These are phyloP conservation scores for Hydra vulgaris DNA, from an alignment of 30 jellyfish, hydroid and myxozoan species.

Conservation along the genomic window DNA sequence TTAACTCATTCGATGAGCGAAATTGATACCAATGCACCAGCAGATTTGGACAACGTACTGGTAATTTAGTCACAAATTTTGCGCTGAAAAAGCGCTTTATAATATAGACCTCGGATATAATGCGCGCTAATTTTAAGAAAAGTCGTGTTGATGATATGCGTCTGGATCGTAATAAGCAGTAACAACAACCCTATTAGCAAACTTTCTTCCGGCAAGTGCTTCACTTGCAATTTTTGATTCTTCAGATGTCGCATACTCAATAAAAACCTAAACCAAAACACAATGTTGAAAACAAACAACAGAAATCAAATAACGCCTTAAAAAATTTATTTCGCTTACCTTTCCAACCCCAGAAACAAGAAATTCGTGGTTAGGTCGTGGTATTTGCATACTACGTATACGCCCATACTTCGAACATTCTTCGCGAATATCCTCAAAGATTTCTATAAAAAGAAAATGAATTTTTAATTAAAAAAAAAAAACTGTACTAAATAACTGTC, in stretches of 20 bases:
- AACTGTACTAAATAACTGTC: not conserved
- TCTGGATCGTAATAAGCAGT: constrained; percentile 91
- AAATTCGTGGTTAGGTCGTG: constrained; percentile 69
- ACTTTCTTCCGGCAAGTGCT: constrained; percentile 95
- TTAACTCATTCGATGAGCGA: not conserved
- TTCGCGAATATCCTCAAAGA: constrained; percentile 84
- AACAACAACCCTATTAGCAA: constrained; percentile 91
- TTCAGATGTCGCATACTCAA: constrained; percentile 70
- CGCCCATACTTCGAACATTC: constrained; percentile 95
- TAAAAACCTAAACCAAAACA: constrained; percentile 47
- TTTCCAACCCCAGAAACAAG: constrained; percentile 80
- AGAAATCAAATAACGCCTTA: not conserved
- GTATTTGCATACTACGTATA: constrained; percentile 84
- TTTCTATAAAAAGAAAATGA: constrained; percentile 41
- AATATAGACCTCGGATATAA: not conserved
- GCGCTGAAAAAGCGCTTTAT: not conserved
- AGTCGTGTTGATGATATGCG: constrained; percentile 54
- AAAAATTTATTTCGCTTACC: constrained; percentile 33
- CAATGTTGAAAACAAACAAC: not conserved
- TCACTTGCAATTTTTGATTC: constrained; percentile 79
- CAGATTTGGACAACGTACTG: not conserved
- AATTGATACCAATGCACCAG: no score
- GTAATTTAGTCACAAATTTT: not conserved
- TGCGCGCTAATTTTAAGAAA: constrained; percentile 16
- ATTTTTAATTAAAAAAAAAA: not conserved